Conservation (phyloP, 35 echinoderm and acorn worm species). For the Amphiura filiformis region DNA sequence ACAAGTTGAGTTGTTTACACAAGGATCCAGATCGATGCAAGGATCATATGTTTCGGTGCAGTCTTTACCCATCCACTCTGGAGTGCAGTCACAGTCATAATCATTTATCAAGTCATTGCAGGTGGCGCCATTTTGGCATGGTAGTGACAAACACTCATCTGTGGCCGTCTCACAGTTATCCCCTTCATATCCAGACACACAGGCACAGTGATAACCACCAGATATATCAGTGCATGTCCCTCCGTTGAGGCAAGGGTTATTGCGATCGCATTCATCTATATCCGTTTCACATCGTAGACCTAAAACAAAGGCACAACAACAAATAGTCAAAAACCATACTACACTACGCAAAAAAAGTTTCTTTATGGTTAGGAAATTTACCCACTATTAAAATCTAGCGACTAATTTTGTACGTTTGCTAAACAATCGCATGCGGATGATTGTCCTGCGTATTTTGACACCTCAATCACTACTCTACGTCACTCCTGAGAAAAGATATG, state of each 20-base stretch:
- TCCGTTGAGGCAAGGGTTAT: conserved; percentile 14
- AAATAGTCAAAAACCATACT: too few species aligned
- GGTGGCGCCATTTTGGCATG: conserved; percentile 36
- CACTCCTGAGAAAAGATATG: too few species aligned
- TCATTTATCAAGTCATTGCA: conserved; percentile 33
- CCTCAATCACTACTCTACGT: too few species aligned
- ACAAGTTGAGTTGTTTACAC: conserved; percentile 62
- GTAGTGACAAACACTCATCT: conserved; percentile 37
- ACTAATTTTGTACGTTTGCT: too few species aligned
- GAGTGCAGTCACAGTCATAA: conserved; percentile 32
- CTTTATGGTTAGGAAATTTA: too few species aligned
- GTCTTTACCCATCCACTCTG: conserved; percentile 30
- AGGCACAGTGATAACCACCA: conserved; percentile 37
- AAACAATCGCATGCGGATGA: too few species aligned
- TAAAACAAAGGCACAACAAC: too few species aligned
- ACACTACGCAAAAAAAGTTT: too few species aligned
- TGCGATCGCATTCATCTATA: conserved; percentile 52
- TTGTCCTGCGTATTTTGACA: too few species aligned
- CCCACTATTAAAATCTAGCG: too few species aligned
- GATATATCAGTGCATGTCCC: conserved; percentile 43
- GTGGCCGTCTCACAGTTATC: conserved; percentile 32
- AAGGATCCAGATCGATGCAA: conserved; percentile 17
- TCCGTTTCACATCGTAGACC: conserved; percentile 36
- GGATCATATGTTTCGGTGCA: conserved; percentile 25
- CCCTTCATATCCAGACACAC: conserved; percentile 47